These are phyloP conservation scores for Coracopsis vasa DNA, from an alignment of 2,113 vertebrate genomes.

Conservation along the genomic window DNA sequence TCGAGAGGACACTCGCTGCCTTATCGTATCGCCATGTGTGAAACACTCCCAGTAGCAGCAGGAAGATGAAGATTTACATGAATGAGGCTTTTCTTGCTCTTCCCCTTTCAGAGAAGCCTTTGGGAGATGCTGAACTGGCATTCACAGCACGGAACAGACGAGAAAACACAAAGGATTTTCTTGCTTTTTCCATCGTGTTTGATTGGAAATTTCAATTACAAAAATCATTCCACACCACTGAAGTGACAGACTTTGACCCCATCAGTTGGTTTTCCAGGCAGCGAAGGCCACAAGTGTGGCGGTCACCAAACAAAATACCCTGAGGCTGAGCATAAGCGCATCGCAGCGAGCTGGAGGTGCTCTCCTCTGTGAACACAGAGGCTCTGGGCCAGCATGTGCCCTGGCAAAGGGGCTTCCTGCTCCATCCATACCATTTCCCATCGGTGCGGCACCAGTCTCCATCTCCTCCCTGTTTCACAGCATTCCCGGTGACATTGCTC, in stretches of 20 bases:
- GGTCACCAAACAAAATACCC: not conserved
- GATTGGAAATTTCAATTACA: not conserved
- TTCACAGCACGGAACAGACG: accelerated
- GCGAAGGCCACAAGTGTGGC: not conserved
- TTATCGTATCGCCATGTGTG: accelerated
- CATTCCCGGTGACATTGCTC: not conserved
- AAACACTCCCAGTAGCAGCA: accelerated
- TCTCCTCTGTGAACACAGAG: accelerated
- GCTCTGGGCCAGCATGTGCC: accelerated
- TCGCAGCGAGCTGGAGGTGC: accelerated
- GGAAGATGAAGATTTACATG: accelerated
- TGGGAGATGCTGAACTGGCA: not conserved
- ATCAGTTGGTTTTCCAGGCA: not conserved
- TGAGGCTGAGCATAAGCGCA: accelerated
- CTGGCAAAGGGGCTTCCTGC: not conserved
- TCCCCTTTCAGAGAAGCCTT: not conserved
- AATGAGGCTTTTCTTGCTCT: not conserved
- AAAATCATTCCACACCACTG: not conserved
- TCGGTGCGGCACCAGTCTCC: accelerated
- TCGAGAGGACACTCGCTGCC: accelerated
- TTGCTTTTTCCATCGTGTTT: not conserved
- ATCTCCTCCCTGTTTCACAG: not conserved
- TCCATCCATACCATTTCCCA: not conserved
- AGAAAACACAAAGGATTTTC: not conserved
- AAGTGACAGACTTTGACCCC: not conserved